Evolutionary conservation across 2,888 invertebrate species (phyloP).

Genomic region (Spodoptera picta): DNA sequence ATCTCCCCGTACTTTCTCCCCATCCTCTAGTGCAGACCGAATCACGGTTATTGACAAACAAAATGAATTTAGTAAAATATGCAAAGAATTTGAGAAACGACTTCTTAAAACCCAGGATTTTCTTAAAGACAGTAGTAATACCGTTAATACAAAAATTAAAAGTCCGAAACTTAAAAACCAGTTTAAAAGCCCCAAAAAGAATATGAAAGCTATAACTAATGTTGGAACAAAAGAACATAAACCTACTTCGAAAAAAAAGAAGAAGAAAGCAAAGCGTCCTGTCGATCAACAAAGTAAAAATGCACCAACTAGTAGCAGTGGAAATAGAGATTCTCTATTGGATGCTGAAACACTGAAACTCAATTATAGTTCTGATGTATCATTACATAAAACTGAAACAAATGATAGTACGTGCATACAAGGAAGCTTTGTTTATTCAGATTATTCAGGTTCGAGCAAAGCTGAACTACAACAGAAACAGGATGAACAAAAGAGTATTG

Average conservation of each 20-base stretch:
- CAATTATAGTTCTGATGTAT: conserved; percentile 8
- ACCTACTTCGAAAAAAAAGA: conserved; percentile 28
- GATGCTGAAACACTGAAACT: not conserved
- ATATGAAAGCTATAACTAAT: conserved; percentile 13
- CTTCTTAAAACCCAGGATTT: conserved; percentile 40
- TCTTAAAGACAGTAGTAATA: conserved; percentile 38
- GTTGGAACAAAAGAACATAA: conserved; percentile 34
- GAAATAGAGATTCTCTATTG: conserved; percentile 19
- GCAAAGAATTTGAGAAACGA: conserved; percentile 56
- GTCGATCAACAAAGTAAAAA: conserved; percentile 8
- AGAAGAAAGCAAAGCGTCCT: conserved; percentile 3
- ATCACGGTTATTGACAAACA: conserved; percentile 78
- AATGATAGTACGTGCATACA: conserved; percentile 9
- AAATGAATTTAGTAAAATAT: conserved; percentile 60
- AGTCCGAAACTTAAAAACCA: conserved; percentile 29
- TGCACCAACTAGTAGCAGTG: conserved; percentile 4
- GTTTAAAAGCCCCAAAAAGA: conserved; percentile 34
- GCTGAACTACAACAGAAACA: conserved; percentile 24
- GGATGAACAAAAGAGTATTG: conserved; percentile 18
- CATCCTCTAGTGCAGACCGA: conserved; percentile 75
- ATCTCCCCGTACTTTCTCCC: conserved; percentile 63
- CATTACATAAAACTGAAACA: conserved; percentile 1
- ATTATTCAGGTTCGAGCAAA: conserved; percentile 53
- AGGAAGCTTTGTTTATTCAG: conserved; percentile 43
- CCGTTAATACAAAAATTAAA: conserved; percentile 23